These are phyloP conservation scores for Apis florea DNA, from an alignment of 1,140 invertebrate species.

Conservation along the genomic window DNA sequence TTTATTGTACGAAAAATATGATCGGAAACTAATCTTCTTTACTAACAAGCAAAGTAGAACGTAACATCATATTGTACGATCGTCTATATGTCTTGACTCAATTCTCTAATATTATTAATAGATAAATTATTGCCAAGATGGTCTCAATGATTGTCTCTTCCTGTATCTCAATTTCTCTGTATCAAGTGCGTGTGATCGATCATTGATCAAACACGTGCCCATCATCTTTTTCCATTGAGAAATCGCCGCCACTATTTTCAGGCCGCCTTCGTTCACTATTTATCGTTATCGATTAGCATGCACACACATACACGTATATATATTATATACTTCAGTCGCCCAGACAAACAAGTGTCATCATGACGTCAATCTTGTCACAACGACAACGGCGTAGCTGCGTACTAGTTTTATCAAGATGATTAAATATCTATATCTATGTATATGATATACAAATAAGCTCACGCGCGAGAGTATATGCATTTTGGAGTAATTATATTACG, in stretches of 20 bases:
- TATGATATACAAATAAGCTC: neutral
- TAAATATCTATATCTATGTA: neutral
- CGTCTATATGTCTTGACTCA: too few species aligned
- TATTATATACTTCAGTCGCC: neutral
- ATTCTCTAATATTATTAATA: too few species aligned
- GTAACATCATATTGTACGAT: too few species aligned
- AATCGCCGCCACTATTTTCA: conserved; percentile 29
- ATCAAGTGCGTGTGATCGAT: neutral
- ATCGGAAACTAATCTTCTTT: too few species aligned
- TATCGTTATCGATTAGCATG: conserved; percentile 50
- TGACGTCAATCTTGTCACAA: conserved; percentile 62
- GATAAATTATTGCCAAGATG: neutral
- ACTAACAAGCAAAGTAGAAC: too few species aligned
- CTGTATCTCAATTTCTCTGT: neutral
- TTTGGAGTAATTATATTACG: neutral
- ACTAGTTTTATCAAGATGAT: conserved; percentile 42
- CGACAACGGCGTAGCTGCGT: conserved; percentile 13
- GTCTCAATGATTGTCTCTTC: neutral
- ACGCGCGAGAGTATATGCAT: neutral
- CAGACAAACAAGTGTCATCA: conserved; percentile 61
- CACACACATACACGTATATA: neutral
- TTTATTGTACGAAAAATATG: too few species aligned
- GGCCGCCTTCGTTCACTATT: conserved; percentile 10
- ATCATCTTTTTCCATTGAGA: conserved; percentile 25
- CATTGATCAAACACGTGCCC: neutral